A percentile compares a stretch with the other conserved stretches of the same genome.
Conservation (phyloP, 2,888 invertebrate species). For the Brachyopa scutellaris region DNA sequence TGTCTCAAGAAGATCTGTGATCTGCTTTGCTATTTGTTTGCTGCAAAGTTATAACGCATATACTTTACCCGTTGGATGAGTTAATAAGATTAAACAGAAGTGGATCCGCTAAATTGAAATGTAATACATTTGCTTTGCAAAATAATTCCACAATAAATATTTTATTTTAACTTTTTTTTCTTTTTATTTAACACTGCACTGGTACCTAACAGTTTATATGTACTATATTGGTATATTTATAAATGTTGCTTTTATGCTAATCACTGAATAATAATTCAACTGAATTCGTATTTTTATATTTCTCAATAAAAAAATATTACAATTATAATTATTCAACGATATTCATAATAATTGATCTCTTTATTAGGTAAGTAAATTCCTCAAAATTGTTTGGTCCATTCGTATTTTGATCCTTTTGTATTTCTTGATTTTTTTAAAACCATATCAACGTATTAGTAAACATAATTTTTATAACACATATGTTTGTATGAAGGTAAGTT, state of each 20-base stretch:
- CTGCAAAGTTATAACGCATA: too few species aligned
- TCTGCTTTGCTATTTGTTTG: too few species aligned
- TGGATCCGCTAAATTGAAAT: too few species aligned
- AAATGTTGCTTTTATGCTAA: conserved; percentile 27
- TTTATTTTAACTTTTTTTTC: conserved; percentile 9
- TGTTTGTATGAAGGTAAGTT: too few species aligned
- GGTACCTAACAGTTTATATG: conserved; percentile 15
- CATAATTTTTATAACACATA: background rate
- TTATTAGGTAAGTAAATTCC: conserved; percentile 40
- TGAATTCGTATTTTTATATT: conserved; percentile 21
- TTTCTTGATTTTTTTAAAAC: conserved; percentile 12
- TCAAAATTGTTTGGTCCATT: conserved; percentile 52
- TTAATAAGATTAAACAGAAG: too few species aligned
- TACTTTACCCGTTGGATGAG: too few species aligned
- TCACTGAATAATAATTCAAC: conserved; percentile 28
- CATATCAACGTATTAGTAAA: conserved; percentile 12
- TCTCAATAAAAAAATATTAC: conserved; percentile 26
- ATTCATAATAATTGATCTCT: conserved; percentile 26
- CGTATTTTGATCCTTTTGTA: conserved; percentile 41
- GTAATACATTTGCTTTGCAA: too few species aligned
- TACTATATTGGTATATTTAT: conserved; percentile 14
- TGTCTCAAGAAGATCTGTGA: too few species aligned
- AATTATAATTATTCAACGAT: conserved; percentile 24
- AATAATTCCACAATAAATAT: conserved; percentile 10
- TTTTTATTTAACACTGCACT: conserved; percentile 31